Evolutionary conservation across 2,113 vertebrate species (phyloP).

Genomic region (Merops nubicus): DNA sequence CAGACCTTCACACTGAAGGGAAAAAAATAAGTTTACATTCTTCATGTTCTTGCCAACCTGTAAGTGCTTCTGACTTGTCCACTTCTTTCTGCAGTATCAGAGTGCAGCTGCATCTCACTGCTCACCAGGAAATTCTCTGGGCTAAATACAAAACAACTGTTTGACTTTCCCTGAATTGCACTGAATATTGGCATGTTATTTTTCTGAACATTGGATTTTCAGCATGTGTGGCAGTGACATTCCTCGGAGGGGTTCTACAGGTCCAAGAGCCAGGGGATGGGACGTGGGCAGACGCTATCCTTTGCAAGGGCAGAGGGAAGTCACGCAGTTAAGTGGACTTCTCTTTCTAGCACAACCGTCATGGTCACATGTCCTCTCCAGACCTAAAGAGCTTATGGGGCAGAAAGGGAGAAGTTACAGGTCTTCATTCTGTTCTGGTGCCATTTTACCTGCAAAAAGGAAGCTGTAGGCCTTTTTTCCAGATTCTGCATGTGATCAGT

Average conservation of each 20-base stretch:
- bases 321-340: neutral
- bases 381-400: neutral
- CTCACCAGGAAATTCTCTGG: neutral
- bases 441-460: neutral
- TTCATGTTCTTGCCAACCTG: neutral
- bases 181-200: neutral
- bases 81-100: neutral
- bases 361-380: neutral
- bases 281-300: neutral
- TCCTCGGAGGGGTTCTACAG: neutral
- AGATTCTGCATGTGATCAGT: neutral
- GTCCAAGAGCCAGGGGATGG: neutral
- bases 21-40: neutral
- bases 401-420: neutral
- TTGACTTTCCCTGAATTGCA: neutral
- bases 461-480: neutral
- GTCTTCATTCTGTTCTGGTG: neutral
- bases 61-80: neutral
- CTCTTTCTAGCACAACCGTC: neutral
- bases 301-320: neutral
- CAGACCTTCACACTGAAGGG: neutral
- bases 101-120: neutral
- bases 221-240: neutral
- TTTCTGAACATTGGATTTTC: neutral
- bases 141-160: neutral